These are phyloP conservation scores for Leucozona laternaria DNA, from an alignment of 2,888 invertebrate species.

Conservation along the genomic window DNA sequence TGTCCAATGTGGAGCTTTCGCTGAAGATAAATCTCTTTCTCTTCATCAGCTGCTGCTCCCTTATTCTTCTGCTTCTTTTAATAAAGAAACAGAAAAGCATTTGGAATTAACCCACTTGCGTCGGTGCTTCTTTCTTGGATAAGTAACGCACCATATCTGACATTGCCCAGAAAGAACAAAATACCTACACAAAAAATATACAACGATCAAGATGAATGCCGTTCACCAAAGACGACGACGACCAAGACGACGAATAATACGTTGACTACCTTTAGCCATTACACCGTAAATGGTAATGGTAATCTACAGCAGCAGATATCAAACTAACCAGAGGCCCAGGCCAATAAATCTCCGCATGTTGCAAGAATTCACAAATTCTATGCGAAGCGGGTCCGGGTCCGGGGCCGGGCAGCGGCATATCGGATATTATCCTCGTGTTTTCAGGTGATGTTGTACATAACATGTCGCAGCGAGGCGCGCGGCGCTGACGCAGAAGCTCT, in stretches of 20 bases:
- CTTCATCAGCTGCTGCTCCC: constrained; percentile 40
- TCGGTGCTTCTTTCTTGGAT: constrained; percentile 49
- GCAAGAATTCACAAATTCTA: constrained; percentile 71
- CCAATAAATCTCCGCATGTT: constrained; percentile 67
- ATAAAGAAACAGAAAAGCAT: constrained; percentile 51
- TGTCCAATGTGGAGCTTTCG: constrained; percentile 42
- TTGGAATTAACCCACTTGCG: constrained; percentile 72
- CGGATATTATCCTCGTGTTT: constrained; percentile 60
- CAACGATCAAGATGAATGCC: constrained; percentile 67
- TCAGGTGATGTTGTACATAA: constrained; percentile 48
- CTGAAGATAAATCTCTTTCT: constrained; percentile 69
- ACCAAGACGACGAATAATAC: constrained; percentile 33
- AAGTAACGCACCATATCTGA: constrained; percentile 75
- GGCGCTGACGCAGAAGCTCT: constrained; percentile 14
- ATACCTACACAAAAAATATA: constrained; percentile 31
- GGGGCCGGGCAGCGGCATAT: constrained; percentile 31
- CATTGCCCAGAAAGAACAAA: constrained; percentile 53
- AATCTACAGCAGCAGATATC: constrained; percentile 62
- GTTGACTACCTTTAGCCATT: constrained; percentile 67
- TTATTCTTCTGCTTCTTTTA: constrained; percentile 11
- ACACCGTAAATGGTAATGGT: constrained; percentile 74
- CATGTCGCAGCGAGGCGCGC: constrained; percentile 52
- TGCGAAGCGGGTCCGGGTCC: constrained; percentile 17
- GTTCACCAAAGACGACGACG: constrained; percentile 53
- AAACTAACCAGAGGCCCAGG: constrained; percentile 58